Base-by-base conservation (phyloP, 2,888 invertebrate species). In the Lepas anatifera region DNA sequence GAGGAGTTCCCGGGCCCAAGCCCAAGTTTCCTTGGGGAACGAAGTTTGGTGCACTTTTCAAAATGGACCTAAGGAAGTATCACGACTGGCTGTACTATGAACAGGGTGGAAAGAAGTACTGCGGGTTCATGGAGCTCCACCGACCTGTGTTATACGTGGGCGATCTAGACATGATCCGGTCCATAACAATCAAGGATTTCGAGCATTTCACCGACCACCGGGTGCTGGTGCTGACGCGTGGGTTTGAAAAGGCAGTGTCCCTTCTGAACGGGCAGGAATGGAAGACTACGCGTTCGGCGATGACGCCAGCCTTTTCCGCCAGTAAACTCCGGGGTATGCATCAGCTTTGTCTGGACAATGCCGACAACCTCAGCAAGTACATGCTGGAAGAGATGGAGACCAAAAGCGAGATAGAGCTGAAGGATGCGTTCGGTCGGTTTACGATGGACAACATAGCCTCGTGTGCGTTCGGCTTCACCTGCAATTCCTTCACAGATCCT, bases 261-360 rank as follows among this genome's bases (percentile, higher is more conserved):
- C 3, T 67, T 6, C 52, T 68, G 25, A 58, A 67, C 68, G 86
- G 85, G 1, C 79, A 83, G 11, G 81, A 83, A 67, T 89, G 89
- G 88, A 86, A 83, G 75, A 81, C 80, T 68, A 78, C 88, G 41
- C 81, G 89, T 25, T 74, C 82, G 0, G 87, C 86, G 75, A 78
- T 89, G 75, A 84, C 87, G 0, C 86, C 88, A 0, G 83, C 86
- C 0, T 89, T 87, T 76, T 84, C 88, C 0, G 83, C 87, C 0
- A 86, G 85, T 13, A 88, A 87, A 78, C 77, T 89, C 63, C 87
- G 86, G 77, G 82, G 79, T 3, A 86, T 88, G 85, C 87, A 85
- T 74, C 81, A 81, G 0, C 82, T 85, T 0, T 83, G 87, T 18
- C 81, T 84, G 52, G 80, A 83, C 43, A 84, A 86, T 70, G 85